Evolutionary conservation across 1,140 invertebrate genomes (phyloP), one percentile per base, ranked within the genome.

Genomic region (Pararge aegeria): DNA sequence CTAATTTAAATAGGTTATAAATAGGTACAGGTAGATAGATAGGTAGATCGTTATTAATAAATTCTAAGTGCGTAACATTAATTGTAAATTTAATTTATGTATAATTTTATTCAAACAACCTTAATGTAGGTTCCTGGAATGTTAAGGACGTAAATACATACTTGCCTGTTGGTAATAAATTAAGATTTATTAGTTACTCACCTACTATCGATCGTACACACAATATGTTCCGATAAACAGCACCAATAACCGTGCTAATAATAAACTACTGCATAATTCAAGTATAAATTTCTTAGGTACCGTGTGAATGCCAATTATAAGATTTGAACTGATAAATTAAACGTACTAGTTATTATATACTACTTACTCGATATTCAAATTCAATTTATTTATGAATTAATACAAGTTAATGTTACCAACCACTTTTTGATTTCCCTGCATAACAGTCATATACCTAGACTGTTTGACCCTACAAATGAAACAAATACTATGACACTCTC

Each of bases 71-170:
- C 5, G 27, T 1, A 12, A 6, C 34, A 38, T 38, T n/a, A 38
- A 38, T 42, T 19, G 38, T 42, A 18, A 16, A n/a, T 42, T 18
- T 7, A 16, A 42, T 42, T 18, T 42, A 42, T 42, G 38, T 18
- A 12, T 5, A 40, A 40, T 40, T 16, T 40, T 40, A 30, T 55
- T 55, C 15, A 44, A 24, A 55, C 46, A 40, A 38, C 40, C 50
- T 60, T 40, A 40, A 60, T 20, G 1, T 27, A 27, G 44, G 57
- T 21, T 48, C 44, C 30, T 61, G 58, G 58, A 61, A 61, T 61
- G 58, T 55, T 49, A 61, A 61, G 51, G 58, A 61, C 52, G 29
- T 49, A 15, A 44, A 34, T n/a, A 27, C n/a, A n/a, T 24, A 24
- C 24, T 24, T 24, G 24, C 2, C 40, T 27, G 53, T 61, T 59